These are phyloP conservation scores for Hypselothyrea guttata DNA, from an alignment of 2,888 invertebrate species.

Conservation along the genomic window DNA sequence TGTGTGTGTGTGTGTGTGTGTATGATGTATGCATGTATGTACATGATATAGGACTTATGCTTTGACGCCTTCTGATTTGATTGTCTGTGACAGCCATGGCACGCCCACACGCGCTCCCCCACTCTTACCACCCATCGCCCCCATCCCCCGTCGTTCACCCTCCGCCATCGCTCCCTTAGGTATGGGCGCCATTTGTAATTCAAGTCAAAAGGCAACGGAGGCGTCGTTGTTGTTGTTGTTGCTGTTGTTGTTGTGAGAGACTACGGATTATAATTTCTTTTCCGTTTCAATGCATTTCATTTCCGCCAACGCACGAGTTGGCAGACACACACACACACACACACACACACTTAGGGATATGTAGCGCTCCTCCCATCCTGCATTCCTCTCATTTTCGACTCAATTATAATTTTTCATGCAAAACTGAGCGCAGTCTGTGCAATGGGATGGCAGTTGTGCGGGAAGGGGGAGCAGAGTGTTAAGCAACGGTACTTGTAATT, in stretches of 20 bases:
- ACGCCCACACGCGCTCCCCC: slow-evolving; percentile 14
- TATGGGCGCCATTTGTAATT: slow-evolving; percentile 69
- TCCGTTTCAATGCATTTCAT: slow-evolving; percentile 76
- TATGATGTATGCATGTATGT: neutral
- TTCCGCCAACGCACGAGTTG: slow-evolving; percentile 55
- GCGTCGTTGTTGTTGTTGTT: slow-evolving; percentile 23
- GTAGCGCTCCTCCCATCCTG: slow-evolving; percentile 31
- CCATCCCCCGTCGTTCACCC: neutral
- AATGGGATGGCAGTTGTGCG: slow-evolving; percentile 1
- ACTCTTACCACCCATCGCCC: neutral
- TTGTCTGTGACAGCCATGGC: slow-evolving; percentile 66
- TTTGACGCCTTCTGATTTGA: slow-evolving; percentile 76
- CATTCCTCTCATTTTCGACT: slow-evolving; percentile 67
- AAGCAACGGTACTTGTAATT: slow-evolving; percentile 59
- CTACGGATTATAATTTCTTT: slow-evolving; percentile 74
- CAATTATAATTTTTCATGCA: slow-evolving; percentile 71
- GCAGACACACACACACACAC: slow-evolving; percentile 18
- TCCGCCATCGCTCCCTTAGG: slow-evolving; percentile 6
- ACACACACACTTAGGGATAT: slow-evolving; percentile 5
- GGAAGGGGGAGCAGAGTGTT: slow-evolving; percentile 4
- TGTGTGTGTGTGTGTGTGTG: neutral
- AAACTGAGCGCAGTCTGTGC: slow-evolving; percentile 27
- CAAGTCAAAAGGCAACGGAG: slow-evolving; percentile 60
- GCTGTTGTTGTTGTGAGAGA: slow-evolving; percentile 30
- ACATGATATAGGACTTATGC: slow-evolving; percentile 48